Evolutionary conservation across 2,113 vertebrate species (phyloP).

Genomic region (Sclerurus mexicanus): DNA sequence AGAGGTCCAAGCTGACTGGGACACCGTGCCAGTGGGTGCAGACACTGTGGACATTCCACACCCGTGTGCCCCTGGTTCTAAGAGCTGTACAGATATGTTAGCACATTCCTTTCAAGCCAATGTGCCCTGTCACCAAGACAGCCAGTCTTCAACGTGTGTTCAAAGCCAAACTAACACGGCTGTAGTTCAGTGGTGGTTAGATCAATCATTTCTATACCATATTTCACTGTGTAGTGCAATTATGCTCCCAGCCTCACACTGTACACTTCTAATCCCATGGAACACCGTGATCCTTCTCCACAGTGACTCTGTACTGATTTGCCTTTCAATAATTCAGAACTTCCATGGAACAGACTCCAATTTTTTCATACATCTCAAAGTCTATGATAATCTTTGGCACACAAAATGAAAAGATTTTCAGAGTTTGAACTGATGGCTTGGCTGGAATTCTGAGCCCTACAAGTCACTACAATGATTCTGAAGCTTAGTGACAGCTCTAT

Average conservation of each 20-base stretch:
- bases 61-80: accelerated
- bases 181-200: background rate
- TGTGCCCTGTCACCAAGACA: background rate
- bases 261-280: background rate
- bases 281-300: background rate
- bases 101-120: background rate
- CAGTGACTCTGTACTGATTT: background rate
- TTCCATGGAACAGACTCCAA: background rate
- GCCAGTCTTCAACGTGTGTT: background rate
- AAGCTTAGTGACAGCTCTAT: background rate
- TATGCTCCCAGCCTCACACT: background rate
- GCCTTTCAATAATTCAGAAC: background rate
- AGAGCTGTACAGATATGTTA: background rate
- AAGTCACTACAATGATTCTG: background rate
- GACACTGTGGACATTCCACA: background rate
- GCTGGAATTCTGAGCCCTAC: background rate
- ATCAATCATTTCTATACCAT: background rate
- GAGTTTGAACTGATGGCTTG: background rate
- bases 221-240: background rate
- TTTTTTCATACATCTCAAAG: background rate
- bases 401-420: background rate
- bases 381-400: background rate
- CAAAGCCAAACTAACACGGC: background rate
- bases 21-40: background rate
- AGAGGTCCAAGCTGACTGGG: background rate